phyloP scores from a whole-genome alignment of 1,140 invertebrate genomes.

The Amyelois transitella region DNA sequence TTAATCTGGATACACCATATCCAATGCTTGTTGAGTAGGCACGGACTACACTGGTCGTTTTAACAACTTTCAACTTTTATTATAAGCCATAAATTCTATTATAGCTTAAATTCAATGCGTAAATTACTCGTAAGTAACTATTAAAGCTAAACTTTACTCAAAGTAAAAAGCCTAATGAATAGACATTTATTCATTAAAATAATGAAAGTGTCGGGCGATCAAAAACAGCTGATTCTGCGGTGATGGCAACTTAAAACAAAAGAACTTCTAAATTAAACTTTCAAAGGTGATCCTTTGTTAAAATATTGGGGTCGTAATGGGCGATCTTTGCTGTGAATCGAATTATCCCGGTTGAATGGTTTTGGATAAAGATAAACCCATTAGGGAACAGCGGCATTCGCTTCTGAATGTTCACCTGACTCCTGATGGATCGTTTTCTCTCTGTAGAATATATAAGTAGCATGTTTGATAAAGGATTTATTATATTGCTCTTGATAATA shows the following conservation, averaged over 20 bases:
- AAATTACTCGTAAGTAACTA: too few species aligned
- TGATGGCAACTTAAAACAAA: conserved; percentile 15
- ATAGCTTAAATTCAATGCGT: too few species aligned
- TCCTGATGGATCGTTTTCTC: neutral
- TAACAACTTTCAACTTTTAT: too few species aligned
- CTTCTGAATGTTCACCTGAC: neutral
- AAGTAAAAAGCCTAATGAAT: neutral
- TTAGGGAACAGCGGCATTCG: too few species aligned
- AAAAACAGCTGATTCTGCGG: neutral
- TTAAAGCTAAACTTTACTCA: too few species aligned
- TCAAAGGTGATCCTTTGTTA: conserved; percentile 18
- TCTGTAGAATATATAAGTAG: too few species aligned
- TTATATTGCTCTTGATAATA: too few species aligned
- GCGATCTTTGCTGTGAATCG: conserved; percentile 16
- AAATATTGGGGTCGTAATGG: conserved; percentile 16
- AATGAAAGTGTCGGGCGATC: neutral
- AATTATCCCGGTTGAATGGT: conserved; percentile 26
- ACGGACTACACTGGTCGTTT: too few species aligned
- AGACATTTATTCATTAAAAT: neutral
- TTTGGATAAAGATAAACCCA: conserved; percentile 32
- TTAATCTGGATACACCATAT: too few species aligned
- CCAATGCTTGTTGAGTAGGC: too few species aligned
- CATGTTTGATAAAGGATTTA: too few species aligned
- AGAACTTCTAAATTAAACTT: conserved; percentile 25
- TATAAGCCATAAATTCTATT: too few species aligned